These are phyloP conservation scores for Australoheros scitulus DNA, from an alignment of 2,113 vertebrate genomes.

Conservation along the genomic window DNA sequence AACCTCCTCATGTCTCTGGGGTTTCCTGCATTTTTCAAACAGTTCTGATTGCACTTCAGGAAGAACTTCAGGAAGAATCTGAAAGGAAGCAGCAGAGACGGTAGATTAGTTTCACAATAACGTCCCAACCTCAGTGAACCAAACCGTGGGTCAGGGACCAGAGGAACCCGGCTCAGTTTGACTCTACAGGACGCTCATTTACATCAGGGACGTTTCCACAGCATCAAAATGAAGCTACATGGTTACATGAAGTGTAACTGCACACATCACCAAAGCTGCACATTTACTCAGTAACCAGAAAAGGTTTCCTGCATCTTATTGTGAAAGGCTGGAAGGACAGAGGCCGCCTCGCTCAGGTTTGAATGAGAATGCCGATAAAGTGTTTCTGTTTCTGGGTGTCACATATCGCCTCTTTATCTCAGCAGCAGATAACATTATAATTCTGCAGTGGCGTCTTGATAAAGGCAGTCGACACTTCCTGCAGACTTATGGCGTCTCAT, in stretches of 20 bases:
- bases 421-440: slow-evolving; percentile 4
- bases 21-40: slow-evolving; percentile 94
- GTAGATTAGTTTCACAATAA: not conserved
- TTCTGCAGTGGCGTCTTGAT: slow-evolving; percentile 1
- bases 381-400: slow-evolving; percentile 3
- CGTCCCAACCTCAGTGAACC: not conserved
- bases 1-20: slow-evolving; percentile 94
- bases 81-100: not conserved
- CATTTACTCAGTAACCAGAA: not conserved
- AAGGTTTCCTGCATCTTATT: not conserved
- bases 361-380: no score
- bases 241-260: not conserved
- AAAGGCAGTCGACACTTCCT: slow-evolving; percentile 40
- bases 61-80: slow-evolving; percentile 95
- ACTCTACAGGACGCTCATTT: not conserved
- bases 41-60: slow-evolving; percentile 97
- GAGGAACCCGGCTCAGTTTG: not conserved
- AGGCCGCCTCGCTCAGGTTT: not conserved
- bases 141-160: not conserved
- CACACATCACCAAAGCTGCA: not conserved
- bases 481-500: slow-evolving; percentile 62
- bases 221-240: not conserved
- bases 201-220: not conserved
- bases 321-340: slow-evolving; percentile 1
- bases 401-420: not conserved